Evolutionary conservation across 2,797 vertebrate genomes (phyloP), one percentile per base, ranked within the genome.

Genomic region (Karalla daura): DNA sequence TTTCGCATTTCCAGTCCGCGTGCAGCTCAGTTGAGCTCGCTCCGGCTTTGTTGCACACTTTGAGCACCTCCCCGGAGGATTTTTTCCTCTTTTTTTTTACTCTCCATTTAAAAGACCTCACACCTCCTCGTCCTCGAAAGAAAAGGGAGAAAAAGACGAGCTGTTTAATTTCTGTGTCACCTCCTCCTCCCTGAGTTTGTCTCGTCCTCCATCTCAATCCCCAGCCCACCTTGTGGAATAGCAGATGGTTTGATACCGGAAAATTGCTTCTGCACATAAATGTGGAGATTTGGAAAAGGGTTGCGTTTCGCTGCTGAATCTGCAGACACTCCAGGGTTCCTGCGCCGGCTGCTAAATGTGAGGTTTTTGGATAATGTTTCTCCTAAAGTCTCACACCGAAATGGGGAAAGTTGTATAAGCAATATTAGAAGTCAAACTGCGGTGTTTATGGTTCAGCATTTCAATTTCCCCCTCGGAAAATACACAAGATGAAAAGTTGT

Each of bases 101-200:
- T 52, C 51, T 24, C 37, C 27, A 37, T 50, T 62, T 46, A 24
- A 52, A 70, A 67, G 60, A 71, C 67, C 70, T 78, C 64, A 49
- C 62, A 70, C 53, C 20, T 17, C 74, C 30, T 60, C 15, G 60
- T 70, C 55, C 54, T 59, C 6, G 27, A 63, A 44, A 44, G 47
- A 21, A 47, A 30, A 63, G 46, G 46, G 47, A 21, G 45, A 41
- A 36, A 25, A 45, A 45, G 32, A 59, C 18, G n/a, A 11, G 2
- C 36, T 74, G 20, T 66, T 74, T 37, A 35, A 71, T 63, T 74
- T 74, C 55, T 64, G 27, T 75, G 47, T 72, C 64, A 43, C 60
- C 50, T 61, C 54, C 21, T 67, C 37, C 66, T 60, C 40, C 46
- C 47, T 12, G 46, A 74, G 47, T 76, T 68, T 14, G 25, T 51